Evolutionary conservation across 2,113 vertebrate genomes (phyloP).

Genomic region (Toxotes jaculatrix): DNA sequence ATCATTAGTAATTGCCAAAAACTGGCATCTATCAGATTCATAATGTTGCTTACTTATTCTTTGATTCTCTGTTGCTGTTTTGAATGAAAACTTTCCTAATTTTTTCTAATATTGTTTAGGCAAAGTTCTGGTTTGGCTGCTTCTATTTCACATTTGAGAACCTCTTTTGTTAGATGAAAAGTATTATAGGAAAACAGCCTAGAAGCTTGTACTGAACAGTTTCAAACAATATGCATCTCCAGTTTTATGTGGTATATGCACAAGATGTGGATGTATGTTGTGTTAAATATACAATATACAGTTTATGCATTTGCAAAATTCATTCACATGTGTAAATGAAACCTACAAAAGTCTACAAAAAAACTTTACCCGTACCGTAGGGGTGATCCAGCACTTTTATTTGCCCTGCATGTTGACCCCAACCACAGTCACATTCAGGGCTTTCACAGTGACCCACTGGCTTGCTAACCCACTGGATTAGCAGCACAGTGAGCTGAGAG

Average conservation of each 20-base stretch:
- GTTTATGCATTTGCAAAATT: not conserved
- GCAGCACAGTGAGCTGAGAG: conserved; percentile 47
- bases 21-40: not conserved
- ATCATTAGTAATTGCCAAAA: too few species aligned
- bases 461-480: conserved; percentile 37
- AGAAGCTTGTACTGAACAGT: too few species aligned
- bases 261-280: conserved; percentile 26
- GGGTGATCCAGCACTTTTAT: conserved; percentile 4
- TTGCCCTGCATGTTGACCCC: conserved; percentile 34
- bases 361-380: too few species aligned
- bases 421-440: conserved; percentile 30
- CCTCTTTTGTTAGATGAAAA: not conserved
- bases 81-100: not conserved
- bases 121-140: too few species aligned
- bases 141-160: not conserved
- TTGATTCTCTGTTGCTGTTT: not conserved
- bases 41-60: not conserved
- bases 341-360: not conserved
- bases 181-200: not conserved
- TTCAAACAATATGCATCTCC: too few species aligned
- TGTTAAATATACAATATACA: not conserved
- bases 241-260: too few species aligned
- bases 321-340: not conserved
- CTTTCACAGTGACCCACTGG: conserved; percentile 24
- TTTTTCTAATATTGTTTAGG: too few species aligned